Base-by-base conservation (phyloP, 2,888 invertebrate species). In the Saturnia pavonia region DNA sequence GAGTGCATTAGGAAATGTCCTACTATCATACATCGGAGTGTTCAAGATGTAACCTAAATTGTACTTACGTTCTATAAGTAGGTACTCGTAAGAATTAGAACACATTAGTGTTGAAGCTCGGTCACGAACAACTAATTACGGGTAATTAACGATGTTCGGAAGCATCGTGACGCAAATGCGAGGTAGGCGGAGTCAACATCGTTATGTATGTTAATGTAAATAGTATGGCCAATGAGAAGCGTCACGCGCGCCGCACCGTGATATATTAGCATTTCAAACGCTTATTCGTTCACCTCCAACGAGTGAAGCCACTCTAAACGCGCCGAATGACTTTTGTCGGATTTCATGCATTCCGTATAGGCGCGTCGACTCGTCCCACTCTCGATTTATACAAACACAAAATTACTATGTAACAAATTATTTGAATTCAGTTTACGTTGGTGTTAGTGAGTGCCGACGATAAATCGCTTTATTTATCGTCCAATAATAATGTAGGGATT, bases 211-310 rank as follows among this genome's bases (percentile, higher is more conserved):
- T 89, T 92, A 92, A 93, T 94, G 89, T 88, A 88, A 90, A 90
- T 85, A 88, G 81, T 87, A 82, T 86, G 82, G 86, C 93, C 93
- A 94, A 94, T 94, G 88, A 89, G 88, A 84, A 85, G 74, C 90
- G 87, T 89, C 89, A 89, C 85, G 86, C 84, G 82, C 85, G 78
- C 91, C 89, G 91, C 89, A 89, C 87, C 82, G 93, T 93, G 92
- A 94, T 92, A 93, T 93, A 94, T 94, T 94, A 92, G 89, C 91
- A 92, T 93, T 93, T 90, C 90, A 91, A 92, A 88, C 90, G 91
- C 85, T 91, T 90, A 91, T 91, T 91, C 91, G 90, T 88, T 87
- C 83, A 76, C 78, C 81, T 82, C 82, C 82, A 80, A 76, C 76
- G 78, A 79, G 78, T 80, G 78, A 78, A 78, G 77, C 84, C 82